These are phyloP conservation scores for Carapus acus DNA, from an alignment of 2,797 vertebrate genomes.

Conservation along the genomic window DNA sequence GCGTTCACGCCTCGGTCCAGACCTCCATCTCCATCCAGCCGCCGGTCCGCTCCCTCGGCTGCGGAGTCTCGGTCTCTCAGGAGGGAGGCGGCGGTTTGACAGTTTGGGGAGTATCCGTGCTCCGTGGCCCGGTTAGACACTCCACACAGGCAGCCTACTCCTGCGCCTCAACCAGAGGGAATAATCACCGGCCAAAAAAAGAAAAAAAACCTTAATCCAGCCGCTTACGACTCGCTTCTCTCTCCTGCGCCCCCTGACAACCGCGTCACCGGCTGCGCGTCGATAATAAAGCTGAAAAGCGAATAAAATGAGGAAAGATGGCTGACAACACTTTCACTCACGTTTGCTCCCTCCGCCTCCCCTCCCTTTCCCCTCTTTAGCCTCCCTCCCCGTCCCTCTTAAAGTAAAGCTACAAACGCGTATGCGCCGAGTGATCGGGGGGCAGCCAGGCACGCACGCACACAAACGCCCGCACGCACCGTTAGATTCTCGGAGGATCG, in stretches of 20 bases:
- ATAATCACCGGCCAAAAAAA: slow-evolving; percentile 20
- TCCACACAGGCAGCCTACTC: slow-evolving; percentile 30
- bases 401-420: slow-evolving; percentile 36
- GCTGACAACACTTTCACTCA: slow-evolving; percentile 95
- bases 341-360: slow-evolving; percentile 62
- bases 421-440: slow-evolving; percentile 66
- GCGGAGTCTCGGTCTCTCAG: slow-evolving; percentile 29
- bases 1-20: slow-evolving; percentile 43
- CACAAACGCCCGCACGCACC: slow-evolving; percentile 79
- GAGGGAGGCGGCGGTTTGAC: slow-evolving; percentile 61
- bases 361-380: slow-evolving; percentile 10
- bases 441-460: slow-evolving; percentile 56
- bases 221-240: slow-evolving; percentile 12
- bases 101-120: slow-evolving; percentile 76
- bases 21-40: slow-evolving; percentile 58
- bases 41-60: slow-evolving; percentile 37
- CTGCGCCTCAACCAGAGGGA: slow-evolving; percentile 36
- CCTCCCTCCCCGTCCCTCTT: slow-evolving; percentile 26
- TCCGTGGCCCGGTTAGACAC: slow-evolving; percentile 55
- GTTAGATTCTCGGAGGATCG: slow-evolving; percentile 78
- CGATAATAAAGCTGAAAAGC: slow-evolving; percentile 45
- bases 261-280: slow-evolving; percentile 47
- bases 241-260: slow-evolving; percentile 38
- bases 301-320: slow-evolving; percentile 85
- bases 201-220: slow-evolving; percentile 42